phyloP scores from a whole-genome alignment of 2,797 vertebrate species.

The Oreochromis grahami region DNA sequence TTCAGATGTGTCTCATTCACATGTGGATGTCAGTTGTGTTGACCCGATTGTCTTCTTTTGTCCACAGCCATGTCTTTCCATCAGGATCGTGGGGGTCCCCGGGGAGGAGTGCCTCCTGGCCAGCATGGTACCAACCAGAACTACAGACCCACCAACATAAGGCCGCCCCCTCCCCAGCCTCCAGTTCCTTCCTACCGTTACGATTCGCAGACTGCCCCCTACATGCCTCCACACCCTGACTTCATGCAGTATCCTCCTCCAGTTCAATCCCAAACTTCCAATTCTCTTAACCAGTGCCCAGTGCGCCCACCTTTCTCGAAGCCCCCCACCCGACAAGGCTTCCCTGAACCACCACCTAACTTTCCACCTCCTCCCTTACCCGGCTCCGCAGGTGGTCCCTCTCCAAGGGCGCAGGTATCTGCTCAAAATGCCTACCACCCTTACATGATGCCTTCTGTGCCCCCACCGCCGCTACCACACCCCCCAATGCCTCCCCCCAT shows the following conservation, averaged over 20 bases:
- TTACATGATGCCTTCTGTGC: slow-evolving; percentile 84
- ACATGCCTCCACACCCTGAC: slow-evolving; percentile 83
- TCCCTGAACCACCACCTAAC: slow-evolving; percentile 84
- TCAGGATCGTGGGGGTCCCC: slow-evolving; percentile 82
- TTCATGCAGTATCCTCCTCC: slow-evolving; percentile 88
- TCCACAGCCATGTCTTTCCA: slow-evolving; percentile 87
- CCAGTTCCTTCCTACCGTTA: slow-evolving; percentile 83
- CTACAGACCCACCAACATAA: slow-evolving; percentile 81
- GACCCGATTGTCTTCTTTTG: background rate
- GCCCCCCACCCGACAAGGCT: slow-evolving; percentile 82
- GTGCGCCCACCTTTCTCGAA: slow-evolving; percentile 82
- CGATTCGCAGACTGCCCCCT: slow-evolving; percentile 78
- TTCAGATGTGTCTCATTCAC: background rate
- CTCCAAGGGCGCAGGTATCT: slow-evolving; percentile 64
- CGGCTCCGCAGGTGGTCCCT: slow-evolving; percentile 66
- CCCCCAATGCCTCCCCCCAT: slow-evolving; percentile 79
- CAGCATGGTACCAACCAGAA: slow-evolving; percentile 78
- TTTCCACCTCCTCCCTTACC: slow-evolving; percentile 88
- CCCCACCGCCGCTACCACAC: slow-evolving; percentile 81
- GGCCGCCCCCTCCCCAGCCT: slow-evolving; percentile 82
- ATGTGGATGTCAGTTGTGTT: accelerated
- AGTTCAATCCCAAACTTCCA: slow-evolving; percentile 73
- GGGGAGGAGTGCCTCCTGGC: slow-evolving; percentile 80
- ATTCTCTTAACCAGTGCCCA: slow-evolving; percentile 80
- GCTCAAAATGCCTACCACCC: slow-evolving; percentile 81